Base-by-base conservation (phyloP, 1,140 invertebrate species). In the Condylostylus longicornis region DNA sequence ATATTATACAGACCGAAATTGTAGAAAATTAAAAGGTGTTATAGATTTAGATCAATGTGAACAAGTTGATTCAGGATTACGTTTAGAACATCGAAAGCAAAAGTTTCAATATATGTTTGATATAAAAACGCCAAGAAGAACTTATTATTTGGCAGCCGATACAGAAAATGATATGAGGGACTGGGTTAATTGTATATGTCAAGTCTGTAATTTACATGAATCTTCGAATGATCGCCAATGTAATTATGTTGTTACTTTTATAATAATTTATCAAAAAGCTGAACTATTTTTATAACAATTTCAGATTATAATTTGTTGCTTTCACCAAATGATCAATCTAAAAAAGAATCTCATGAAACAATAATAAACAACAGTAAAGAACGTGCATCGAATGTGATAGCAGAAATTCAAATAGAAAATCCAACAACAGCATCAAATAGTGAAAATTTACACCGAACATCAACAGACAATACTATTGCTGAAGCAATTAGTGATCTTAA, bases 11-110 rank as follows among this genome's bases (percentile, higher is more conserved):
- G 88, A 95, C 59, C 74, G 77, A 51, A 74, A 78, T 47, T 82
- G 82, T 53, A 72, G 77, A 45, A 87, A 86, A 54, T 64, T 84
- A 35, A 94, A 94, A 64, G 89, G 90, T 42, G 73, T 75, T 42
- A 93, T 96, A 42, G 82, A 94, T 70, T 70, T 96, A 45, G 87
- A 93, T 70, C 81, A 91, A 55, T 94, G 89, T 65, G 87, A 93
- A 66, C 87, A 94, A 71, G 89, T 89, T 38, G 84, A 89, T 64
- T 79, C 80, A 40, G 85, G 84, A n/a, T 65, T 88, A 32, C 73
- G 76, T 46, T 77, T 86, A 62, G 78, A 85, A 61, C 73, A 80
- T 49, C 69, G 72, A 33, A 85, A 82, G 53, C 74, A 82, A 47
- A 82, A 82, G 51, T 83, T 86, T 60, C 77, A 74, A 44, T 79